phyloP scores from a whole-genome alignment of 35 echinoderm and acorn worm species.

The Acanthaster planci region DNA sequence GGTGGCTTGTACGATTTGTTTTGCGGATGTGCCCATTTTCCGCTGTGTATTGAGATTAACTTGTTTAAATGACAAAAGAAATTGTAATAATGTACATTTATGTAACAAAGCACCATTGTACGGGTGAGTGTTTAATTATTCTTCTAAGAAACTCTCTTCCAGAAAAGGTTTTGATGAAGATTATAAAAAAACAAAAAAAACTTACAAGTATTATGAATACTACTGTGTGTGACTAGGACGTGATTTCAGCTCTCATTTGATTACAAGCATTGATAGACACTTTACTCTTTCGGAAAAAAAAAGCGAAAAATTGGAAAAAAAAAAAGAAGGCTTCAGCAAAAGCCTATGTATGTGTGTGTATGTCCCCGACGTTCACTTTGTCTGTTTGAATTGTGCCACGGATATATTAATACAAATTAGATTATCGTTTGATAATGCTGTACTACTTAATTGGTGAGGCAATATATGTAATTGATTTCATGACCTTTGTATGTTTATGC shows the following conservation, averaged over 20 bases:
- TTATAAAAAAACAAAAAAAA: neutral
- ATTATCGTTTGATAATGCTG: slow-evolving; percentile 16
- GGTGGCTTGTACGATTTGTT: slow-evolving; percentile 5
- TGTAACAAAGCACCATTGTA: slow-evolving; percentile 29
- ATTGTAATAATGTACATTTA: slow-evolving; percentile 21
- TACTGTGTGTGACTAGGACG: too few relatives aligned
- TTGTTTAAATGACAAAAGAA: neutral
- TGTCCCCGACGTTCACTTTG: neutral
- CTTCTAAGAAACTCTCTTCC: slow-evolving; percentile 11
- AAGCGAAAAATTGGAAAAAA: neutral
- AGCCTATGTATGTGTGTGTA: neutral
- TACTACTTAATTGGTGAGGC: slow-evolving; percentile 20
- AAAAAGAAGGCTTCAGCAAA: neutral
- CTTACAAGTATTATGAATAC: slow-evolving; percentile 19
- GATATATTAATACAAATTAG: slow-evolving; percentile 7
- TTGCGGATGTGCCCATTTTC: slow-evolving; percentile 7
- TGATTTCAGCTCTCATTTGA: slow-evolving; percentile 10
- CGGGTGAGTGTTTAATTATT: slow-evolving; percentile 15
- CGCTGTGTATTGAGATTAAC: neutral
- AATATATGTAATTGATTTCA: neutral
- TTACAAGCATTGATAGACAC: slow-evolving; percentile 13
- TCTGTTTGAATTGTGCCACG: neutral
- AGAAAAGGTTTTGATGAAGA: slow-evolving; percentile 9
- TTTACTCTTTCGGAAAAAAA: slow-evolving; percentile 19
- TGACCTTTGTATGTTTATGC: neutral